phyloP scores from a whole-genome alignment of 2,797 vertebrate genomes.

The Parauchenoglanis punctatus region DNA sequence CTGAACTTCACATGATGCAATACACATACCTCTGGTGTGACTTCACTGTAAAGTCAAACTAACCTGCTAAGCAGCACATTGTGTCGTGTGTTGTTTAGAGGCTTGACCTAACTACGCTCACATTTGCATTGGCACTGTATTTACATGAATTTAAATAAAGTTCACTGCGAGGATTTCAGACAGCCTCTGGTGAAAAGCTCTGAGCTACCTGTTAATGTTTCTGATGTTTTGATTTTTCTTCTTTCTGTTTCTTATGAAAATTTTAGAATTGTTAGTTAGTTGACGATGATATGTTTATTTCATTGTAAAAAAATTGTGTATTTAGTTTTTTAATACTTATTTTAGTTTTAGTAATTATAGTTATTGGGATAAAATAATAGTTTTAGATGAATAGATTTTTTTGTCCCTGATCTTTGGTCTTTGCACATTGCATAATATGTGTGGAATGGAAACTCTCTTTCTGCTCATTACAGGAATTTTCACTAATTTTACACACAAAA shows the following conservation, averaged over 20 bases:
- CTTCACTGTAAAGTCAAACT: neutral
- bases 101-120: neutral
- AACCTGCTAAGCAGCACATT: neutral
- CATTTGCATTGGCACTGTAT: neutral
- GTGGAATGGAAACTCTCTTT: neutral
- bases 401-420: neutral
- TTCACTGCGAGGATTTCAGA: neutral
- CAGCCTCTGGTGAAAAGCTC: neutral
- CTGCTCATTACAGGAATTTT: too few relatives aligned
- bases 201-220: neutral
- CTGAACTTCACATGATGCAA: neutral
- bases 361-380: neutral
- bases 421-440: neutral
- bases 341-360: neutral
- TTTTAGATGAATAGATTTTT: neutral
- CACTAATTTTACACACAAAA: too few relatives aligned
- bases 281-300: neutral
- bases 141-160: constrained; percentile 18
- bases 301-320: neutral
- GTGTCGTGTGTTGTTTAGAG: neutral
- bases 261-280: neutral
- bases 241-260: neutral
- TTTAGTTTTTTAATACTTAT: neutral
- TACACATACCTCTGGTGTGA: neutral
- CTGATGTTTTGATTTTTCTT: neutral